Evolutionary conservation across 2,888 invertebrate genomes (phyloP).

Genomic region (Embidobia sp.): DNA sequence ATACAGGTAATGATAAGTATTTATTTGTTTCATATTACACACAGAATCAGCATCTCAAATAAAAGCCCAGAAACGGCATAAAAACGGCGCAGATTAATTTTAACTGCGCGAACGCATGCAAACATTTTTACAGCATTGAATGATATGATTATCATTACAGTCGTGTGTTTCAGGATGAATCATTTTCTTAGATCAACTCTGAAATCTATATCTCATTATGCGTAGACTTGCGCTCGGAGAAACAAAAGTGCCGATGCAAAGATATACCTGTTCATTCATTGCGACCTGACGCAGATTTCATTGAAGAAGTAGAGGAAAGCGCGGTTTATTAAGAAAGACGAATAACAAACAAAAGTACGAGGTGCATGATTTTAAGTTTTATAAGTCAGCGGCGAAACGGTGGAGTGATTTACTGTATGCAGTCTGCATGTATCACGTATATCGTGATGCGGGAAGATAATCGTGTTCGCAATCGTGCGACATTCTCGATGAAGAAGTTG

Average conservation of each 20-base stretch:
- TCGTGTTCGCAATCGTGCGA: slow-evolving; percentile 76
- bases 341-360: slow-evolving; percentile 17
- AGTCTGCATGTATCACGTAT: slow-evolving; percentile 59
- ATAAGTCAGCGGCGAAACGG: slow-evolving; percentile 50
- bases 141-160: slow-evolving; percentile 20
- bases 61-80: slow-evolving; percentile 29
- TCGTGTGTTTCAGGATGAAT: slow-evolving; percentile 6
- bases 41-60: slow-evolving; percentile 29
- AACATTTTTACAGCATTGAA: slow-evolving; percentile 34
- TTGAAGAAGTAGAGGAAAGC: slow-evolving; percentile 29
- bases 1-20: slow-evolving; percentile 66
- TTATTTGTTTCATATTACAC: slow-evolving; percentile 55
- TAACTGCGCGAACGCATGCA: slow-evolving; percentile 41
- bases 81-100: slow-evolving; percentile 37
- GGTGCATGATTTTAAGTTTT: slow-evolving; percentile 32
- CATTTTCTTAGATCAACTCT: slow-evolving; percentile 11
- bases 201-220: slow-evolving; percentile 13
- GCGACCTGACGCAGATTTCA: slow-evolving; percentile 16
- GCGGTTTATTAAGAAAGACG: slow-evolving; percentile 28
- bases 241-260: slow-evolving; percentile 22
- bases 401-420: slow-evolving; percentile 64
- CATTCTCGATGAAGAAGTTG: slow-evolving; percentile 77
- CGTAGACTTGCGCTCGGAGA: neutral
- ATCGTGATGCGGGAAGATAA: slow-evolving; percentile 68
- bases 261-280: slow-evolving; percentile 26